phyloP scores from a whole-genome alignment of 2,113 vertebrate species.

The Thunnus thynnus region DNA sequence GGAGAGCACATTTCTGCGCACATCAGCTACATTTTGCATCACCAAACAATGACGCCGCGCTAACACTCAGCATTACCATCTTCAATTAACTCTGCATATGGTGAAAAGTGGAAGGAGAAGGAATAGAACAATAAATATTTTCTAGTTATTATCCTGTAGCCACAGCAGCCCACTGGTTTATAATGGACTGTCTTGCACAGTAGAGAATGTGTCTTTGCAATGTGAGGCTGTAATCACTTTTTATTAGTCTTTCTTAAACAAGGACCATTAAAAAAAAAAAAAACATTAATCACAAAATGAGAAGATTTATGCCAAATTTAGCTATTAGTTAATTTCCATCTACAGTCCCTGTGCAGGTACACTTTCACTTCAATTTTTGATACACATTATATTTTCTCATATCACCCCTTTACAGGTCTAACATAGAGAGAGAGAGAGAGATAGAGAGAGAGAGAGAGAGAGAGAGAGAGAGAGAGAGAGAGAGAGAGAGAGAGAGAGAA shows the following conservation, averaged over 20 bases:
- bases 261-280: too few relatives aligned
- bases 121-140: slow-evolving; percentile 41
- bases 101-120: background rate
- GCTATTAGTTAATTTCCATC: too few relatives aligned
- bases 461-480: too few relatives aligned
- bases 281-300: too few relatives aligned
- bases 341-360: too few relatives aligned
- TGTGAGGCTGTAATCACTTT: too few relatives aligned
- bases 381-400: slow-evolving; percentile 42
- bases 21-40: slow-evolving; percentile 69
- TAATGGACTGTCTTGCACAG: too few relatives aligned
- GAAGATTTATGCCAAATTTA: too few relatives aligned
- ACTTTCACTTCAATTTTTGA: too few relatives aligned
- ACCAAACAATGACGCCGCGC: slow-evolving; percentile 50
- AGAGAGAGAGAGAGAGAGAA: slow-evolving; percentile 14
- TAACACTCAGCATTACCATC: slow-evolving; percentile 13
- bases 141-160: slow-evolving; percentile 13
- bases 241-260: too few relatives aligned
- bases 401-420: slow-evolving; percentile 17
- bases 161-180: background rate
- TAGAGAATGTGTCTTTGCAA: too few relatives aligned
- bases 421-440: slow-evolving; percentile 23
- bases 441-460: background rate
- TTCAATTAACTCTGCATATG: slow-evolving; percentile 52
- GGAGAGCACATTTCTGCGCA: slow-evolving; percentile 56